Evolutionary conservation across 92 coral and sea anemone species (phyloP).

Genomic region (Umimayanthus kanabou): DNA sequence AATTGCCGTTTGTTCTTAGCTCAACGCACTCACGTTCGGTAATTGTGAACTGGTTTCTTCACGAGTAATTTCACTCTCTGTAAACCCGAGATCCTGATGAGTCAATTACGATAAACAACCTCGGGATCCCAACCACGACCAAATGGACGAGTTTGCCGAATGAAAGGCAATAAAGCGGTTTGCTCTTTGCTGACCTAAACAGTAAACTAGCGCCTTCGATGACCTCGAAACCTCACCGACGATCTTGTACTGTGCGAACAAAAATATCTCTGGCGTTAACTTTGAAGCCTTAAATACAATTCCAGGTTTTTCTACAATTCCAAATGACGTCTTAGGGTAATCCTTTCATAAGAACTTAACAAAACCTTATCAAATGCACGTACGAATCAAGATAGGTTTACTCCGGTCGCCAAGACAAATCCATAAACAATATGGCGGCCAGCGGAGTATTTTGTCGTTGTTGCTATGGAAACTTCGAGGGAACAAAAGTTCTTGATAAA

Average conservation of each 20-base stretch:
- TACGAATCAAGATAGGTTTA: background rate
- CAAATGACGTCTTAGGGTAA: constrained; percentile 14
- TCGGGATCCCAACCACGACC: background rate
- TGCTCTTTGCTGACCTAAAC: constrained; percentile 16
- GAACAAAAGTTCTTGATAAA: constrained; percentile 31
- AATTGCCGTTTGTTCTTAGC: background rate
- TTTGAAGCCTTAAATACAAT: background rate
- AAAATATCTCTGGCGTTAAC: background rate
- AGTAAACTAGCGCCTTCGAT: background rate
- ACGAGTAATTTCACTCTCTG: no score
- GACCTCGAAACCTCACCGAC: background rate
- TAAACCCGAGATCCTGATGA: background rate
- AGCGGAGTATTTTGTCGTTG: constrained; percentile 28
- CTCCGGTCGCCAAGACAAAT: constrained; percentile 40
- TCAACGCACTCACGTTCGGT: background rate
- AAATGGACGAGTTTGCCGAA: background rate
- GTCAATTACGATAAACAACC: background rate
- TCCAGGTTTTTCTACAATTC: background rate
- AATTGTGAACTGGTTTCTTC: background rate
- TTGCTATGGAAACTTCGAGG: constrained; percentile 19
- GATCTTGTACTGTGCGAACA: background rate
- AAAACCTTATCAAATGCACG: background rate
- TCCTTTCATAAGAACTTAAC: background rate
- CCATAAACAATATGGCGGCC: constrained; percentile 32
- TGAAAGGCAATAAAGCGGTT: background rate